Base-by-base conservation (phyloP, 1,140 invertebrate genomes). In the Drosophila tropicalis region DNA sequence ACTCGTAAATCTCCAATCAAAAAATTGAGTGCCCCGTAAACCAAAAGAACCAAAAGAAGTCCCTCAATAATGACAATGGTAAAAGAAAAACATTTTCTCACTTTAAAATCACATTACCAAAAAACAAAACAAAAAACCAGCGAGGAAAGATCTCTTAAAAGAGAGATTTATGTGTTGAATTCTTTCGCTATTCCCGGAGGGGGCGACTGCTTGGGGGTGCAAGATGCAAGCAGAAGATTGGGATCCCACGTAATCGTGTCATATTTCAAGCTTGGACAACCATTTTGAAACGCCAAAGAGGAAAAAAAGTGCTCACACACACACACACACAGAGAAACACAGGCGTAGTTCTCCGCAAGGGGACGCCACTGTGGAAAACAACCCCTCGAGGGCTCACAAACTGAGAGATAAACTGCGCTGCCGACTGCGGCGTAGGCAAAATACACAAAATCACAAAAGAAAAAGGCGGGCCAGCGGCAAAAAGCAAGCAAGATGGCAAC, bases 201-300 rank as follows among this genome's bases (percentile, higher is more conserved):
- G 76, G 60, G 13, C n/a, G 25, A 13, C 13, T 12, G 56, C 17
- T 13, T 3, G 12, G 57, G 57, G 41, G 7, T 10, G 44, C 17
- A 47, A 22, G 44, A 51, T 51, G 44, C 44, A 51, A 51, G 17
- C 44, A 51, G 44, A 3, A 22, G 44, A 51, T 51, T 22, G 44
- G 44, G 58, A 41, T 51, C 41, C 47, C 29, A 65, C 56, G 56
- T 63, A 90, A 83, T 85, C 87, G 85, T 90, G 84, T 86, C 87
- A 90, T 90, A 90, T 90, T 89, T 90, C 87, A 90, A 80, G 78
- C 78, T 79, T 83, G 79, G 70, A 64, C 72, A 76, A 79, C 80
- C 81, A 82, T 84, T 84, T 80, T 84, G 80, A 61, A 72, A 69
- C 10, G 34, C 34, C 34, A 3, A 76, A 69, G 17, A 36, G 44